Evolutionary conservation across 92 coral and sea anemone genomes (phyloP).

Genomic region (Zoanthus solanderi): DNA sequence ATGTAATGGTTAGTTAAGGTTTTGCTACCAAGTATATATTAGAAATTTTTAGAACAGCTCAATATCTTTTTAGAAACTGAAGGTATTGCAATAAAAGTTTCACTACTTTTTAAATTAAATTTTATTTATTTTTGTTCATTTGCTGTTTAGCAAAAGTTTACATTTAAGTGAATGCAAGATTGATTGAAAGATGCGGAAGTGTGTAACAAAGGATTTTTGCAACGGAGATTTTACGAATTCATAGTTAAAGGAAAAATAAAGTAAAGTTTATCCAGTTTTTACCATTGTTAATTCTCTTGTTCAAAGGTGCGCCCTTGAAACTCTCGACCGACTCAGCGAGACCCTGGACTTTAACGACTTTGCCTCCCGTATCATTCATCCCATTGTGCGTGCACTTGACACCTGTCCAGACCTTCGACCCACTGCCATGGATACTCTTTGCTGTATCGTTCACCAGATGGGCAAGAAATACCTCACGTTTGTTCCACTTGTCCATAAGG

Average conservation of each 20-base stretch:
- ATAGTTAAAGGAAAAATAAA: neutral
- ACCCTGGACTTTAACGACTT: conserved; percentile 97
- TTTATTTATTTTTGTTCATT: neutral
- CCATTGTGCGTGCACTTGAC: conserved; percentile 93
- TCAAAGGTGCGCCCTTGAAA: conserved; percentile 89
- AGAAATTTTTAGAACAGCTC: too few relatives aligned
- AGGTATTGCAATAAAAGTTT: too few relatives aligned
- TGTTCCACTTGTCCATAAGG: conserved; percentile 93
- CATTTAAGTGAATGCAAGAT: neutral
- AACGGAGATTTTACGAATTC: neutral
- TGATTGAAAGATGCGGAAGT: neutral
- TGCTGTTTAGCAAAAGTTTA: neutral
- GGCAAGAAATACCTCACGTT: conserved; percentile 94
- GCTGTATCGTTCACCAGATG: conserved; percentile 92
- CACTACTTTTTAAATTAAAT: neutral
- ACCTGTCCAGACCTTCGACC: conserved; percentile 83
- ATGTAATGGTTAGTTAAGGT: too few relatives aligned
- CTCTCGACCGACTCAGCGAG: conserved; percentile 94
- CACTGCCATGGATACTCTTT: conserved; percentile 95
- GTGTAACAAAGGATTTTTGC: neutral
- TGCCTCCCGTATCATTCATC: conserved; percentile 94
- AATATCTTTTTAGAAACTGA: too few relatives aligned
- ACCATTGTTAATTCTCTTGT: neutral
- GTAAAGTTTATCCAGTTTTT: neutral
- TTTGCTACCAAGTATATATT: too few relatives aligned